These are phyloP conservation scores for Dasyprocta punctata DNA, from an alignment of 2,113 vertebrate species.

Conservation along the genomic window DNA sequence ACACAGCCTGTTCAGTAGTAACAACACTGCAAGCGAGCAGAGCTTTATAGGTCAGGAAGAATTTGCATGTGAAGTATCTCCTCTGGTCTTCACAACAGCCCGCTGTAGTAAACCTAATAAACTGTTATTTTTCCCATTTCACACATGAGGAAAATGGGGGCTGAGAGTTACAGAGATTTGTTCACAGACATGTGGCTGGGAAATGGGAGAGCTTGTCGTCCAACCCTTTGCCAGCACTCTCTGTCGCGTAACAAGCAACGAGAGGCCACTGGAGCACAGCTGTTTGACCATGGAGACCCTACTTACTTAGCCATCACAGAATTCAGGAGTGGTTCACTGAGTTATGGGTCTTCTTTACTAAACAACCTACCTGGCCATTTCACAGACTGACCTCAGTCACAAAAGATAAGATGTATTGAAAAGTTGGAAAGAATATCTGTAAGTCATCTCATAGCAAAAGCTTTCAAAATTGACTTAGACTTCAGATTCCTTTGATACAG, in stretches of 20 bases:
- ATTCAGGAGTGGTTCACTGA: neutral
- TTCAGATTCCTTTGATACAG: neutral
- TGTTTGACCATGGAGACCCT: neutral
- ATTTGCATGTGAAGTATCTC: neutral
- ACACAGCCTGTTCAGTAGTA: neutral
- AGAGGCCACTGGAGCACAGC: neutral
- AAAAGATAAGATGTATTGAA: neutral
- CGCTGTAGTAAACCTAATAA: neutral
- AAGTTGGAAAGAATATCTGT: neutral
- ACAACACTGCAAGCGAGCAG: neutral
- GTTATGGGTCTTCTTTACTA: neutral
- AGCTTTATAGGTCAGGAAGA: neutral
- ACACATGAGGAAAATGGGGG: neutral
- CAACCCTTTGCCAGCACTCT: neutral
- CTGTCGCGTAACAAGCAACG: neutral
- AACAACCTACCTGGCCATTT: neutral
- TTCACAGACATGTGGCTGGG: neutral
- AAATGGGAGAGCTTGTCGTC: neutral
- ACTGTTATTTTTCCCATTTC: neutral
- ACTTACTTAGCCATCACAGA: neutral
- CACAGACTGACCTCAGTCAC: neutral
- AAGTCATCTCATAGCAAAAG: neutral
- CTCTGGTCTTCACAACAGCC: neutral
- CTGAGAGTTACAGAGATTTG: neutral
- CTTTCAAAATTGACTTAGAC: slow-evolving; percentile 30